A percentile compares a stretch with the other conserved stretches of the same genome.
These are phyloP conservation scores for Piezodorus guildinii DNA, from an alignment of 1,140 invertebrate species.

Conservation along the genomic window DNA sequence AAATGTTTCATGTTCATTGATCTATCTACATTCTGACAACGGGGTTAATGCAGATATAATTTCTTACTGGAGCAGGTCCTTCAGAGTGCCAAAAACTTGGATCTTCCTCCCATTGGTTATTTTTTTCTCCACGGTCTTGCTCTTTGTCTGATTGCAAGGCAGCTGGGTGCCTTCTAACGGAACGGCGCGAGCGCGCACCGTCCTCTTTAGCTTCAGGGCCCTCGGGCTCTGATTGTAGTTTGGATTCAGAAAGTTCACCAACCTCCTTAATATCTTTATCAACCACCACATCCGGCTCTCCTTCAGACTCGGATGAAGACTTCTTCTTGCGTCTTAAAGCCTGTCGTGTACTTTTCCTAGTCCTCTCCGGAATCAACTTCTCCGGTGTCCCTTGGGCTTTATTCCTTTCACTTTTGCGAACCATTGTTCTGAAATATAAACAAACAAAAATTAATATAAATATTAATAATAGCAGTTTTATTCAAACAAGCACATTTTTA, in stretches of 20 bases:
- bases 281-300: not conserved
- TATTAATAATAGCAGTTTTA: not conserved
- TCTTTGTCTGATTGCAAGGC: not conserved
- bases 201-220: not conserved
- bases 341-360: not conserved
- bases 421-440: constrained; percentile 9
- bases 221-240: not conserved
- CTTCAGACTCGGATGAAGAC: constrained; percentile 17
- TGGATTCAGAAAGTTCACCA: constrained; percentile 2
- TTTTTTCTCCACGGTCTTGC: not conserved
- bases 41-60: not conserved
- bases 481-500: too few relatives aligned
- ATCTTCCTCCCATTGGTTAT: constrained; percentile 23
- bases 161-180: not conserved
- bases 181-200: not conserved
- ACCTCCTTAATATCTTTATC: not conserved
- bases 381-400: constrained; percentile 14
- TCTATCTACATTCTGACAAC: constrained; percentile 9
- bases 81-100: constrained; percentile 17
- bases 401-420: constrained; percentile 19
- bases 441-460: not conserved
- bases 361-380: constrained; percentile 13
- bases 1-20: constrained; percentile 1
- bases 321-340: constrained; percentile 19
- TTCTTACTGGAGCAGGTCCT: constrained; percentile 9